Percentiles rank a stretch among this genome's conserved stretches.
These are phyloP conservation scores for Caenorhabditis wallacei DNA, from an alignment of 2,888 invertebrate species.

Conservation along the genomic window DNA sequence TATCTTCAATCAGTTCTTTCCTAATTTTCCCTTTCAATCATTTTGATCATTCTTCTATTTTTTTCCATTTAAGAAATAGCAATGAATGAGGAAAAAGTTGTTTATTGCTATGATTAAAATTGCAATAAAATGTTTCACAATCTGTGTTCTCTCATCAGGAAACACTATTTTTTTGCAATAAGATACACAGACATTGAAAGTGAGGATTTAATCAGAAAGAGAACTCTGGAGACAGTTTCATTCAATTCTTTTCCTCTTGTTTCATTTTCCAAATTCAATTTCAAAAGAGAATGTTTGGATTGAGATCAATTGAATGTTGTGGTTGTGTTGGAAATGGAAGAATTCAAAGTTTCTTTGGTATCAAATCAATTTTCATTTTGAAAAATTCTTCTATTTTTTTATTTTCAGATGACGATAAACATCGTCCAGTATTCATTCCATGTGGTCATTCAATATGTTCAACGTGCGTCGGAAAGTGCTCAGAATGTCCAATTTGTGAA, in stretches of 20 bases:
- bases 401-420: constrained; percentile 1
- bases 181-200: constrained; percentile 4
- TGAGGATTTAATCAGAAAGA: neutral
- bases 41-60: neutral
- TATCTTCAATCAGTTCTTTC: too few relatives aligned
- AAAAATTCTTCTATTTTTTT: too few relatives aligned
- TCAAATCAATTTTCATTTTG: too few relatives aligned
- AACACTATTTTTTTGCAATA: neutral
- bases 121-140: neutral
- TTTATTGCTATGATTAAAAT: constrained; percentile 30
- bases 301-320: constrained; percentile 2
- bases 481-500: constrained; percentile 9
- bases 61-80: neutral
- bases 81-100: neutral
- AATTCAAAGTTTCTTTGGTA: constrained; percentile 1
- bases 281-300: constrained; percentile 5
- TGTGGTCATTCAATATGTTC: constrained; percentile 23
- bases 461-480: neutral
- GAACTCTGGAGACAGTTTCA: neutral
- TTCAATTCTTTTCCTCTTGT: neutral
- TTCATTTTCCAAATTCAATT: too few relatives aligned
- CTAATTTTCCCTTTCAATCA: too few relatives aligned
- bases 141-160: neutral
- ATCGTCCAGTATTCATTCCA: neutral
- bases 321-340: neutral